Conservation (phyloP, 2,888 invertebrate genomes). For the Mystacides longicornis region DNA sequence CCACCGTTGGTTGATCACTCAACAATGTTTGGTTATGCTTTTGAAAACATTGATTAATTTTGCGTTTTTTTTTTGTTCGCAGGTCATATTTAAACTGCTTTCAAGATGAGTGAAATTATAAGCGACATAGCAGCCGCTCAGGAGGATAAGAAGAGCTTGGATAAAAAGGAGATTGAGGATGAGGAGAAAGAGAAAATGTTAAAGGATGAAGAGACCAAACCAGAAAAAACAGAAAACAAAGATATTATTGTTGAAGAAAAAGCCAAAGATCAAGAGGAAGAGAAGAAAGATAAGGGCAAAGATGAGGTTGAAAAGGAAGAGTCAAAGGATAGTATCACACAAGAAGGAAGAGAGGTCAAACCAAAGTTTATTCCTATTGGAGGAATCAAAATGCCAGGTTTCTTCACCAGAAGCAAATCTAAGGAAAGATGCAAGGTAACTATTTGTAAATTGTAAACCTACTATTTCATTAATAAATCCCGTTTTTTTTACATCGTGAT, state of each 20-base stretch:
- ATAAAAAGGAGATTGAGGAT: slow-evolving; percentile 59
- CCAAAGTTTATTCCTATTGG: slow-evolving; percentile 80
- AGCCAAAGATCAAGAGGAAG: slow-evolving; percentile 38
- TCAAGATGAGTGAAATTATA: slow-evolving; percentile 29
- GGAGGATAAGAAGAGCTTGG: slow-evolving; percentile 45
- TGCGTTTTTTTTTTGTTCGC: neutral
- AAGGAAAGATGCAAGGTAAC: slow-evolving; percentile 64
- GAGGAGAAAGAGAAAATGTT: slow-evolving; percentile 56
- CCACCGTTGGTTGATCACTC: too few species aligned
- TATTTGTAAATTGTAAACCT: neutral
- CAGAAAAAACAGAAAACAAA: slow-evolving; percentile 32
- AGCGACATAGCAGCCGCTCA: slow-evolving; percentile 30
- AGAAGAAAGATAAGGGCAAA: slow-evolving; percentile 30
- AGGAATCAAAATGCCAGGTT: slow-evolving; percentile 82
- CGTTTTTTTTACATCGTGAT: too few species aligned
- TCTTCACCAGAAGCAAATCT: slow-evolving; percentile 71
- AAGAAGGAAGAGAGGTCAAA: slow-evolving; percentile 66
- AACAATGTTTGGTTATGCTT: too few species aligned
- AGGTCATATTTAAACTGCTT: neutral
- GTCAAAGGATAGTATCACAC: slow-evolving; percentile 46
- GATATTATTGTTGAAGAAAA: slow-evolving; percentile 30
- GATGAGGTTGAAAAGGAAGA: slow-evolving; percentile 29
- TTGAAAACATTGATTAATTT: too few species aligned
- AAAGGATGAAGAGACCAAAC: slow-evolving; percentile 53
- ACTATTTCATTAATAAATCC: too few species aligned